Evolutionary conservation across 2,888 invertebrate genomes (phyloP).

Genomic region (Rotaria macrura): DNA sequence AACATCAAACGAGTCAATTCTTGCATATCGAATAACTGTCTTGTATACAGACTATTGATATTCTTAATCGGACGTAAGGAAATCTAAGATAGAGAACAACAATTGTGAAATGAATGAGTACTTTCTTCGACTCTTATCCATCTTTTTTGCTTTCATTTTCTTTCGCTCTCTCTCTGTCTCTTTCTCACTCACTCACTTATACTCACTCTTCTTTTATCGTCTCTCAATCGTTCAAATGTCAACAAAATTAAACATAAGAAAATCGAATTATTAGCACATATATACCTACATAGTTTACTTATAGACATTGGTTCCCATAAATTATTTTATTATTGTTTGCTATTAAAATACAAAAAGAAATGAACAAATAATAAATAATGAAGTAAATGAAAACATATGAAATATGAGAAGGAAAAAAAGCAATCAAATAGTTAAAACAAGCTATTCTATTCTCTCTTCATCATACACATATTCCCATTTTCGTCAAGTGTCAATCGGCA

Average conservation of each 20-base stretch:
- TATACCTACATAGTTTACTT: neutral
- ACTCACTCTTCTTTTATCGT: neutral
- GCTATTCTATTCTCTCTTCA: neutral
- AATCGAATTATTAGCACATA: neutral
- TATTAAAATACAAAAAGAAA: neutral
- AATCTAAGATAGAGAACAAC: neutral
- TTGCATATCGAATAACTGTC: neutral
- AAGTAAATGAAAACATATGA: neutral
- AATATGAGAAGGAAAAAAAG: neutral
- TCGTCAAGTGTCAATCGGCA: neutral
- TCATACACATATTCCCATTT: neutral
- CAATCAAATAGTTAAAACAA: neutral
- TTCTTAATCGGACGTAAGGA: neutral
- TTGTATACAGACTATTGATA: neutral
- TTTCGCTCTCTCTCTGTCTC: too few relatives aligned
- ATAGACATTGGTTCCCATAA: neutral
- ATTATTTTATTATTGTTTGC: neutral
- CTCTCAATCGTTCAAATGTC: neutral
- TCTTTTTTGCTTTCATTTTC: too few relatives aligned
- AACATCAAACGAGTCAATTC: neutral
- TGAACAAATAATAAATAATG: neutral
- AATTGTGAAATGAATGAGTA: neutral
- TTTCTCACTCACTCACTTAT: too few relatives aligned
- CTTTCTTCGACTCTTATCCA: neutral
- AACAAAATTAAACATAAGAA: neutral